These are phyloP conservation scores for Epinephelus lanceolatus DNA, from an alignment of 2,113 vertebrate species.

Conservation along the genomic window DNA sequence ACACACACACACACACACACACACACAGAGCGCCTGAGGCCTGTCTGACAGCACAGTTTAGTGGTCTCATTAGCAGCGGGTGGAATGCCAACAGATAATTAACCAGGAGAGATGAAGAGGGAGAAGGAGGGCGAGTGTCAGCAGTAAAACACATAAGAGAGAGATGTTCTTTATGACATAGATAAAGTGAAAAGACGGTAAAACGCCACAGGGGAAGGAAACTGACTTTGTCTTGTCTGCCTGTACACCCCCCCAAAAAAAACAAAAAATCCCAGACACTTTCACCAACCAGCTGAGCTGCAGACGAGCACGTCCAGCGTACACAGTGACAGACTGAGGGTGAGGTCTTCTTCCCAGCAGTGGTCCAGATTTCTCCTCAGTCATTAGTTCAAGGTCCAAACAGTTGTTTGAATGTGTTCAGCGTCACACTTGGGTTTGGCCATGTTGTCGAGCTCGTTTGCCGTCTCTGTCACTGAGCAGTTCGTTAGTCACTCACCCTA, in stretches of 20 bases:
- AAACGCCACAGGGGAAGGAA: conserved; percentile 17
- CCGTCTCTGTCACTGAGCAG: no score
- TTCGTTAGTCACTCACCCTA: no score
- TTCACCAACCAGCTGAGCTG: conserved; percentile 18
- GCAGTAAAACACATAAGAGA: conserved; percentile 59
- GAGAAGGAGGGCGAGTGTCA: conserved; percentile 57
- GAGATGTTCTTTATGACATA: conserved; percentile 37
- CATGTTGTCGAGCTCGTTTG: no score
- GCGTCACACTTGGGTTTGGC: no score
- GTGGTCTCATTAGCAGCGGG: conserved; percentile 81
- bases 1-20: conserved; percentile 12
- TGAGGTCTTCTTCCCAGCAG: no score
- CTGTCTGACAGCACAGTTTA: conserved; percentile 80
- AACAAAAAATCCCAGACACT: not conserved
- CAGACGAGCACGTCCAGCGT: not conserved
- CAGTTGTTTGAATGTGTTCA: no score
- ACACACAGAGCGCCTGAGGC: conserved; percentile 51
- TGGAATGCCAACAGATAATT: conserved; percentile 80
- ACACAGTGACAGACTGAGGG: no score
- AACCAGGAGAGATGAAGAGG: conserved; percentile 72
- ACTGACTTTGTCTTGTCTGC: not conserved
- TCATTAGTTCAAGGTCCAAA: no score
- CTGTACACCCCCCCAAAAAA: not conserved
- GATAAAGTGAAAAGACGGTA: conserved; percentile 44
- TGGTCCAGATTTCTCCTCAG: no score